Percentiles rank a stretch among this genome's conserved stretches.
phyloP scores from a whole-genome alignment of 2,113 vertebrate genomes.

The Otis tarda region DNA sequence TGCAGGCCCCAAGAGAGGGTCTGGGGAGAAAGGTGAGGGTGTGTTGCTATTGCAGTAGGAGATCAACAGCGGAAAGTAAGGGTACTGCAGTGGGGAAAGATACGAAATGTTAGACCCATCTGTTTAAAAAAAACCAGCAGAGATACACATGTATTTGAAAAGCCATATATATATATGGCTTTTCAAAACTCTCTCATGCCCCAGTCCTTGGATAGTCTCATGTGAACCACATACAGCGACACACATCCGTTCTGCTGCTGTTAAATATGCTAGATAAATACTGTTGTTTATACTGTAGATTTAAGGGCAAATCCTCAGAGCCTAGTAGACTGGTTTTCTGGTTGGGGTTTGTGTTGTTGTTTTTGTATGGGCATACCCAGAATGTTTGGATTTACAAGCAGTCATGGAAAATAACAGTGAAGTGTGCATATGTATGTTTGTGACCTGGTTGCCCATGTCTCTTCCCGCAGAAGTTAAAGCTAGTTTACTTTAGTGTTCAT shows the following conservation, averaged over 20 bases:
- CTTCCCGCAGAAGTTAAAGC: background rate
- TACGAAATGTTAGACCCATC: background rate
- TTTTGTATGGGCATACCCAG: background rate
- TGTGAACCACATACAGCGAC: background rate
- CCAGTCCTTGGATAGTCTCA: background rate
- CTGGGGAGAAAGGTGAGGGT: background rate
- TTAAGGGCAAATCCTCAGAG: background rate
- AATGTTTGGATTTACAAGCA: slow-evolving; percentile 3
- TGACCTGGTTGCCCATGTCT: background rate
- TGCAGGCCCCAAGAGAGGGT: background rate
- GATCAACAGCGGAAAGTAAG: background rate
- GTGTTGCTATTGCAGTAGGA: background rate
- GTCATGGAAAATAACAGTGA: background rate
- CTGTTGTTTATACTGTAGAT: slow-evolving; percentile 12
- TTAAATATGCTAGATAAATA: slow-evolving; percentile 13
- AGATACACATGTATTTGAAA: too few species aligned
- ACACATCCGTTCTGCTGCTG: background rate
- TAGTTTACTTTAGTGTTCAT: slow-evolving; percentile 25
- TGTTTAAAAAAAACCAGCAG: background rate
- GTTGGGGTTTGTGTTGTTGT: background rate
- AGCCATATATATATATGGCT: background rate
- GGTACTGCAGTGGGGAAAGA: background rate
- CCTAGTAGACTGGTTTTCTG: background rate
- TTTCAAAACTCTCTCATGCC: background rate
- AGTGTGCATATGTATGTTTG: background rate